phyloP scores from a whole-genome alignment of 2,888 invertebrate genomes.

The Hydraecia micacea region DNA sequence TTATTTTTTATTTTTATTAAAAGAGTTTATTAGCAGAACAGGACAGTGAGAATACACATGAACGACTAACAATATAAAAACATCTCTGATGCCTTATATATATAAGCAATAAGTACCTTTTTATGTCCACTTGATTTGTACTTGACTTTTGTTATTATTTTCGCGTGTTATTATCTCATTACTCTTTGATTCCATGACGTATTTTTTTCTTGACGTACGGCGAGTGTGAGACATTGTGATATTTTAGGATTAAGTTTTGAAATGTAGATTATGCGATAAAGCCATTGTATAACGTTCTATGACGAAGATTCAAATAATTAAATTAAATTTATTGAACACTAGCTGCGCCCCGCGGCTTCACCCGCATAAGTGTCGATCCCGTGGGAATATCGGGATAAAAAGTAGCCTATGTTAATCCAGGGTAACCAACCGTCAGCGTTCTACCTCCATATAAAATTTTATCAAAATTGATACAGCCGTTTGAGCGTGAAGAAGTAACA shows the following conservation, averaged over 20 bases:
- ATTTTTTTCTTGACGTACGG: not conserved
- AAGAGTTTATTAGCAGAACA: too few species aligned
- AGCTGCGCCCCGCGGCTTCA: too few species aligned
- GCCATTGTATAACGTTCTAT: not conserved
- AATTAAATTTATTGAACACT: not conserved
- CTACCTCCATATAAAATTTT: too few species aligned
- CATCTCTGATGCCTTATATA: not conserved
- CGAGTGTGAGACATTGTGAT: not conserved
- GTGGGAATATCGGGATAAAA: too few species aligned
- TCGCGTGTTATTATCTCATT: not conserved
- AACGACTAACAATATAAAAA: not conserved
- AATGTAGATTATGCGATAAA: not conserved
- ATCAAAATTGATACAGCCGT: too few species aligned
- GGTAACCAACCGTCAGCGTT: too few species aligned
- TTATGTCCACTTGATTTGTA: not conserved
- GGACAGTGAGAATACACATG: not conserved
- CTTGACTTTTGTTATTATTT: not conserved
- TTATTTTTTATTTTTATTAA: constrained; percentile 8
- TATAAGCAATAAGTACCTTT: not conserved
- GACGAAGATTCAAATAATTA: not conserved
- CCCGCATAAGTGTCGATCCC: too few species aligned
- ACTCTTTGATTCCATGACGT: not conserved
- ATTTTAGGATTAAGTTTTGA: not conserved
- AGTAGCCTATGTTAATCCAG: too few species aligned
- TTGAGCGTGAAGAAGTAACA: too few species aligned